phyloP scores from a whole-genome alignment of 92 coral and sea anemone genomes.

The Muricea muricata region DNA sequence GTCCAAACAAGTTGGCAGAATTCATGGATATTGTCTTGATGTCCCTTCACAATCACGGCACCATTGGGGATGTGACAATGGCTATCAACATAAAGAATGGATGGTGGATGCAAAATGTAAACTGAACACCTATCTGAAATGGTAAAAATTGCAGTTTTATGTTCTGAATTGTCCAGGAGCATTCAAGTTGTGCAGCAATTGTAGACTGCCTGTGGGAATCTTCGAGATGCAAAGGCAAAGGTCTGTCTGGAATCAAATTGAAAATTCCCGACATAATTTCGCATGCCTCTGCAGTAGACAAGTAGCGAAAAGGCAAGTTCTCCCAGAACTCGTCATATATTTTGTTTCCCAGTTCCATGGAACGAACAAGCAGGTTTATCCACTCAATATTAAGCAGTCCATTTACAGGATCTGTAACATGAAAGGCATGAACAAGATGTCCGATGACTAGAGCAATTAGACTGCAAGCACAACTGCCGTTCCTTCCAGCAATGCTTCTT shows the following conservation, averaged over 20 bases:
- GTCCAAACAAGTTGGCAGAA: slow-evolving; percentile 31
- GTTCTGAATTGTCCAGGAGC: background rate
- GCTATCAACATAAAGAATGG: slow-evolving; percentile 31
- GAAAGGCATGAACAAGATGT: too few species aligned
- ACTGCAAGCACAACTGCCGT: slow-evolving; percentile 48
- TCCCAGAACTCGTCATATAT: slow-evolving; percentile 18
- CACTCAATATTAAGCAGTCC: too few species aligned
- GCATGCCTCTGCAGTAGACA: slow-evolving; percentile 42
- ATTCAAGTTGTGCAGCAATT: slow-evolving; percentile 2
- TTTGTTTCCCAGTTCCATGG: slow-evolving; percentile 36
- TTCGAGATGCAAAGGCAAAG: slow-evolving; percentile 33
- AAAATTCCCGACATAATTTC: background rate
- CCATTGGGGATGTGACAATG: slow-evolving; percentile 28
- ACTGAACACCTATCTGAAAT: slow-evolving; percentile 30
- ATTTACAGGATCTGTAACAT: background rate
- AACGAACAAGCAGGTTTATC: slow-evolving; percentile 15
- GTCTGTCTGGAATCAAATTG: background rate
- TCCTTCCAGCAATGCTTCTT: slow-evolving; percentile 23
- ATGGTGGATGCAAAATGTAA: slow-evolving; percentile 14
- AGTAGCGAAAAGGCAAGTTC: slow-evolving; percentile 1
- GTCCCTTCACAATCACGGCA: slow-evolving; percentile 29
- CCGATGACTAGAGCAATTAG: slow-evolving; percentile 22
- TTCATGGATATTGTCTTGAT: background rate
- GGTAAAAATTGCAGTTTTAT: slow-evolving; percentile 22
- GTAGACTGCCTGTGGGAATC: slow-evolving; percentile 31